These are phyloP conservation scores for Dynastes maya DNA, from an alignment of 2,888 invertebrate species.

Conservation along the genomic window DNA sequence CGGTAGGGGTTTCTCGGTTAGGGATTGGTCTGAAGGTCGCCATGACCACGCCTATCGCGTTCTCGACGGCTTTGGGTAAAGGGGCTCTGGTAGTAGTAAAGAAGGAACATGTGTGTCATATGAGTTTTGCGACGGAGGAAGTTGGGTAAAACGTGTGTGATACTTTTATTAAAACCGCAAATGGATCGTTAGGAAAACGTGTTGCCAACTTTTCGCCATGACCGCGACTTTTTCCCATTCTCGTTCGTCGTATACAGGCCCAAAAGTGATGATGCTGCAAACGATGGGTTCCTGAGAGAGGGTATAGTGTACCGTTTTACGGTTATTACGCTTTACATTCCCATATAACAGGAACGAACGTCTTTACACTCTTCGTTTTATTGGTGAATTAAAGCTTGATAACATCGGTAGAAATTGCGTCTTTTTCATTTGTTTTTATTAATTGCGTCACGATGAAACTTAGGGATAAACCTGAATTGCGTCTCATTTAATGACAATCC, in stretches of 20 bases:
- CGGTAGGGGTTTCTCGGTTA: slow-evolving; percentile 57
- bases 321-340: slow-evolving; percentile 46
- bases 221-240: neutral
- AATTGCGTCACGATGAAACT: no score
- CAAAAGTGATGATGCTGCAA: slow-evolving; percentile 50
- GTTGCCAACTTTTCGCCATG: slow-evolving; percentile 51
- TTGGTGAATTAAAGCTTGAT: slow-evolving; percentile 7
- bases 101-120: slow-evolving; percentile 42
- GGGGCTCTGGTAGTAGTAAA: slow-evolving; percentile 26
- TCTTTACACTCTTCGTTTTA: slow-evolving; percentile 16
- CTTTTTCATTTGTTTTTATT: slow-evolving; percentile 1
- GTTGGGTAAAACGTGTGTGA: slow-evolving; percentile 53
- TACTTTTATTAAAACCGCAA: slow-evolving; percentile 58
- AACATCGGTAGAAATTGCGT: neutral
- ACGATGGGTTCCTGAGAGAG: slow-evolving; percentile 23
- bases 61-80: slow-evolving; percentile 14
- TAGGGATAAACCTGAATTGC: no score
- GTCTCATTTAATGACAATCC: no score
- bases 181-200: slow-evolving; percentile 56
- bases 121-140: slow-evolving; percentile 52
- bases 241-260: slow-evolving; percentile 17
- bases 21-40: slow-evolving; percentile 55
- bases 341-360: neutral
- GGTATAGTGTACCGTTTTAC: slow-evolving; percentile 35
- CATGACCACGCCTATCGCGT: slow-evolving; percentile 44